Conservation (phyloP, 2,797 vertebrate species). For the Myoxocephalus aenaeus region DNA sequence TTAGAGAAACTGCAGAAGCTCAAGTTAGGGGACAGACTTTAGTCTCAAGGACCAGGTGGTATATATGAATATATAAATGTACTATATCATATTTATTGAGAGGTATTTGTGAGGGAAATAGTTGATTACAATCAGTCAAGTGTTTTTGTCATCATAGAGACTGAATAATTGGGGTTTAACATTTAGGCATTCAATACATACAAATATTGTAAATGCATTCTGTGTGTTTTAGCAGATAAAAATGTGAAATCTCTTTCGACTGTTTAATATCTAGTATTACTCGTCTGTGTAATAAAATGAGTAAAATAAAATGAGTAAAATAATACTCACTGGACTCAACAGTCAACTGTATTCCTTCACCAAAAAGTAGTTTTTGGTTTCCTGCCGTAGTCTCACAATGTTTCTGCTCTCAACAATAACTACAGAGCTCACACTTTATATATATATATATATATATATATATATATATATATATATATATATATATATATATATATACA, state of each 20-base stretch:
- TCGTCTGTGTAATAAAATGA: background rate
- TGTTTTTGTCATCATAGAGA: background rate
- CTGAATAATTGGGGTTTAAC: background rate
- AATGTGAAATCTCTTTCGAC: background rate
- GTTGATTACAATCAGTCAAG: background rate
- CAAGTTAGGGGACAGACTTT: background rate
- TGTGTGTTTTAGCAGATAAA: background rate
- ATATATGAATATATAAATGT: too few species aligned
- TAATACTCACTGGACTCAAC: slow-evolving; percentile 61
- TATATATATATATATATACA: too few species aligned
- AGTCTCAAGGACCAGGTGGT: background rate
- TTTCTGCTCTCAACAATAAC: slow-evolving; percentile 23
- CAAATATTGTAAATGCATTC: background rate
- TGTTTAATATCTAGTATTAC: background rate
- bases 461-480: too few species aligned
- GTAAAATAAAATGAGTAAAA: too few species aligned
- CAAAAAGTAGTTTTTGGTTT: slow-evolving; percentile 56
- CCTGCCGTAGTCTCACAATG: slow-evolving; percentile 56
- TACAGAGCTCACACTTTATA: background rate
- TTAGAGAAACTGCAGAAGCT: background rate
- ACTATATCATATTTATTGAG: too few species aligned
- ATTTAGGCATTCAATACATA: background rate
- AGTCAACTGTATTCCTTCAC: slow-evolving; percentile 49
- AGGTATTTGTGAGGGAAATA: too few species aligned
- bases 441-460: too few species aligned